These are phyloP conservation scores for Hyperoodon ampullatus DNA, from an alignment of 2,113 vertebrate genomes.

Conservation along the genomic window DNA sequence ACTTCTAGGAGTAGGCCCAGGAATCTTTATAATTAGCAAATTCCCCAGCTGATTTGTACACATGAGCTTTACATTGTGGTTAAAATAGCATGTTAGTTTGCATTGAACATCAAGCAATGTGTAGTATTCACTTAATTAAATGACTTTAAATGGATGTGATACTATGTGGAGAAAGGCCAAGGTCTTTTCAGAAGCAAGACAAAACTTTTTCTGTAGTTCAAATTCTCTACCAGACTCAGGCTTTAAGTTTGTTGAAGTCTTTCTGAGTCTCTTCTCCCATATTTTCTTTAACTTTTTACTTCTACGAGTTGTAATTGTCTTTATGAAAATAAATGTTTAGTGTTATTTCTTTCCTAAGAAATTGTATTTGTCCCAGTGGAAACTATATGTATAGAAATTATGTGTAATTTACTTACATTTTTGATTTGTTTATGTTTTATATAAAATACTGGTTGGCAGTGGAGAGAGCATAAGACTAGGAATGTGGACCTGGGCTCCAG, in stretches of 20 bases:
- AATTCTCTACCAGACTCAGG: neutral
- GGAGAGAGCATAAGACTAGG: fast-evolving
- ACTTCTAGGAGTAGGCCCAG: neutral
- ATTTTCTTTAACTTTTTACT: neutral
- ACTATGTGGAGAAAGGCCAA: neutral
- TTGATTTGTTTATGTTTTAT: neutral
- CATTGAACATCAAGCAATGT: neutral
- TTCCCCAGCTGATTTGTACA: neutral
- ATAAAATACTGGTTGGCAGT: neutral
- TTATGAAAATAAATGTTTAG: neutral
- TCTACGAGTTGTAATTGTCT: neutral
- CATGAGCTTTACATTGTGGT: neutral
- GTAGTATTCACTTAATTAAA: neutral
- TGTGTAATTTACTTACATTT: neutral
- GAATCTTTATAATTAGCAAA: neutral
- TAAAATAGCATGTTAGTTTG: neutral
- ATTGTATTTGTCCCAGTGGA: neutral
- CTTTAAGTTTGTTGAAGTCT: neutral
- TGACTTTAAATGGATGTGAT: neutral
- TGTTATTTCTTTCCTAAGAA: neutral
- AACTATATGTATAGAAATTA: neutral
- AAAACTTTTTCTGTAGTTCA: neutral
- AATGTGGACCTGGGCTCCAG: neutral
- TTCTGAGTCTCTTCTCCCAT: neutral
- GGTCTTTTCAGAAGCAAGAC: neutral